A percentile compares a stretch with the other conserved stretches of the same genome.
Evolutionary conservation across 1,140 invertebrate genomes (phyloP).

Genomic region (Anoplophora glabripennis): DNA sequence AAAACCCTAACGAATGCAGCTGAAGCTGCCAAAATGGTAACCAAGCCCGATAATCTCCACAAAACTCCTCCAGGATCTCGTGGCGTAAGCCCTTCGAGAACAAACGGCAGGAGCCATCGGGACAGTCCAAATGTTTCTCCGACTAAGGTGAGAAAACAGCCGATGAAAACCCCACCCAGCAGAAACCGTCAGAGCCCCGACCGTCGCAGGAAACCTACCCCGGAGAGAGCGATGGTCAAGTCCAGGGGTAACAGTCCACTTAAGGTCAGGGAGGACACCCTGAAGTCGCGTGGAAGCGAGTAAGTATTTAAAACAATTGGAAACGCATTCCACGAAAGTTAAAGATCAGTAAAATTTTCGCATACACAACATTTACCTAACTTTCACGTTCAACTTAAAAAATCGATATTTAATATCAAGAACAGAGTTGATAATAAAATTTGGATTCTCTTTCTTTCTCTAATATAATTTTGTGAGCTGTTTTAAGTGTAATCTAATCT

Average conservation of each 20-base stretch:
- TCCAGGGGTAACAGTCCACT: slow-evolving; percentile 43
- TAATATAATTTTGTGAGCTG: no score
- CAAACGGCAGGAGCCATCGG: not conserved
- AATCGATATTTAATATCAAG: no score
- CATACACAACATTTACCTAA: no score
- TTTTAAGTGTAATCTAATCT: no score
- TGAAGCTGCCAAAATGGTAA: slow-evolving; percentile 32
- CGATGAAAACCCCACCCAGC: not conserved
- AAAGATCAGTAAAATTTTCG: no score
- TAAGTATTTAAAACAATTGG: slow-evolving; percentile 26
- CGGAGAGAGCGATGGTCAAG: slow-evolving; percentile 8
- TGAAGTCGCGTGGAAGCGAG: slow-evolving; percentile 49
- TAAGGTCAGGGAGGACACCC: slow-evolving; percentile 10
- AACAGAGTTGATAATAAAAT: no score
- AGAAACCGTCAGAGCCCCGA: slow-evolving; percentile 27
- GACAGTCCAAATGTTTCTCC: slow-evolving; percentile 10
- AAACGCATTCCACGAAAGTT: no score
- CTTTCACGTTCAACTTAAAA: no score
- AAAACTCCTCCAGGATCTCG: slow-evolving; percentile 37
- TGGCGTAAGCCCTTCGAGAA: slow-evolving; percentile 37
- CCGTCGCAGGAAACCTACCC: slow-evolving; percentile 7
- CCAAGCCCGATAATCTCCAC: slow-evolving; percentile 28
- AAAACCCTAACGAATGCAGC: not conserved
- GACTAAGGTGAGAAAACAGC: slow-evolving; percentile 5
- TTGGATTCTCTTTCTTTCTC: no score